Evolutionary conservation across 2,797 vertebrate species (phyloP), one percentile per base, ranked within the genome.

Genomic region (Poecile montanus): DNA sequence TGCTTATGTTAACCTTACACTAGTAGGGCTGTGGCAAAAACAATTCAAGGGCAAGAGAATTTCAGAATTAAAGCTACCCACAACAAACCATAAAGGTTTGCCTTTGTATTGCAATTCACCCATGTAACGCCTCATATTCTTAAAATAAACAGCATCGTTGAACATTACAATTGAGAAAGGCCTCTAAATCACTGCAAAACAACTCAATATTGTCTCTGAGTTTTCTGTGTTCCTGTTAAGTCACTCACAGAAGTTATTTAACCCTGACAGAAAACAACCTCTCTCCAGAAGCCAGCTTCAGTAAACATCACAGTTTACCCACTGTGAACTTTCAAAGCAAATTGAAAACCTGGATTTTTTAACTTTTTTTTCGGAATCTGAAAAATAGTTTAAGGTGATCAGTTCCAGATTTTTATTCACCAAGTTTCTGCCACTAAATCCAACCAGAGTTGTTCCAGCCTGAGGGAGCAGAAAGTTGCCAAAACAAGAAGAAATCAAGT

Each of bases 401-500:
- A 44, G 16, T 23, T 66, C 13, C 9, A 76, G 7, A 58, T 50
- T 72, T 84, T 78, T 86, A 7, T 71, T 65, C n/a, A 45, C 58
- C 11, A n/a, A 30, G 32, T 74, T 94, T 91, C 63, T 67, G 53
- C 20, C 61, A 80, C 72, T 60, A 74, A 82, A 54, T 26, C 51
- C 44, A 89, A 92, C 16, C 75, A 54, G 40, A 92, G 79, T 50
- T 92, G 79, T 77, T 89, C 61, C 85, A 95, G 86, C 65, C 86
- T 82, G 86, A 91, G 77, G 63, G 83, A 90, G 85, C 23, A 79
- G 53, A 91, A 87, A 85, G 45, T 48, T 87, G 48, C 48, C 56
- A 86, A 90, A 95, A 86, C 84, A 87, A 88, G 62, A 95, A 95
- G 89, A 94, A 93, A 96, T 92, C 86, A 95, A 95, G 75, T 40